Base-by-base conservation (phyloP, 2,797 vertebrate species). In the Cottoperca gobio region DNA sequence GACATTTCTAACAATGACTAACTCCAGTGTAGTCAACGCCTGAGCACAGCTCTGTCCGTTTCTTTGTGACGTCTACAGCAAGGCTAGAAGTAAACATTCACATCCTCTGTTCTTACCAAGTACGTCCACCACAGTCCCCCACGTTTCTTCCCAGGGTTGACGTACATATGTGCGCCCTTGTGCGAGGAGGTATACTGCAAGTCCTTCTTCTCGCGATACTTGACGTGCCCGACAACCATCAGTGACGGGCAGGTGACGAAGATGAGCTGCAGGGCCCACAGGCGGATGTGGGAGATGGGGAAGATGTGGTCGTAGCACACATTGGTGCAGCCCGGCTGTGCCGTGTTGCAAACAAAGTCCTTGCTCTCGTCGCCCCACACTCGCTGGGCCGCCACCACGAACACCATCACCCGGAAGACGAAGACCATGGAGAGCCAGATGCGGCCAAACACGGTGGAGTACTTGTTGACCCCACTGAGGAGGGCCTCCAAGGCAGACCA, bases 261-360 rank as follows among this genome's bases (percentile, higher is more conserved):
- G 88, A 99, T 99, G 85, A 99, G 97, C 94, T 99, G 98, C 88
- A 99, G 92, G 16, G 98, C 98, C 98, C 98, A 99, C 46, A 99
- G 95, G 5, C 96, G 95, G 91, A 98, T 97, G 92, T 99, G 97
- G 76, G 97, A 99, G 85, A 99, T 94, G 86, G 98, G 98, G 90
- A 99, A 99, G 90, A 96, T 91, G 61, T 93, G 23, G 63, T 99
- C 95, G 0, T 82, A 99, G 90, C 98, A 99, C 42, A 97, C 97
- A 0, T 96, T 98, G 45, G 0, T 33, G 88, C 97, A 99, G 61
- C 97, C 97, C 0, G 97, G 97, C 91, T 99, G 98, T 6, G 0
- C 61, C 0, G 97, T 99, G 92, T 99, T 97, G 76, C 97, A 99
- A 0, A 95, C 88, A 0, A 99, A 99, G 37, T 98, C 97, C 85